Evolutionary conservation across 2,888 invertebrate species (phyloP).

Genomic region (Latrodectus elegans): DNA sequence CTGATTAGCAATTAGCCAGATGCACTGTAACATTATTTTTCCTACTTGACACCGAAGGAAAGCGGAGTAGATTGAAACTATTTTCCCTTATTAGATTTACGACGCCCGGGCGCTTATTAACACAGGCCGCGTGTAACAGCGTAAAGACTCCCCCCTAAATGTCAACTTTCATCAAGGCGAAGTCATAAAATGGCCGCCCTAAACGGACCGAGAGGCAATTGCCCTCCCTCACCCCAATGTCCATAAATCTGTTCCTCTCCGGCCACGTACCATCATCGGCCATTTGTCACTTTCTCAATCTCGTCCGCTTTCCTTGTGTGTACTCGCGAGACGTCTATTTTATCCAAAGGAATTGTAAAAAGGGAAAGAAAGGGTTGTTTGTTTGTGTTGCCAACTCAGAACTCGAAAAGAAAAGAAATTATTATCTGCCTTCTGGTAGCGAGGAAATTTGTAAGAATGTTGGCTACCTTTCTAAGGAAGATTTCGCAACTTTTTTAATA

Average conservation of each 20-base stretch:
- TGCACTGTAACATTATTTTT: too few species aligned
- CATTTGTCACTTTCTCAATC: slow-evolving; percentile 63
- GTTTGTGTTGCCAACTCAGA: slow-evolving; percentile 36
- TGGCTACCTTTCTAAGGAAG: too few species aligned
- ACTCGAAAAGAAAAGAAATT: background rate
- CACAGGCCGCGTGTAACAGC: slow-evolving; percentile 52
- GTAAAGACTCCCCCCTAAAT: slow-evolving; percentile 37
- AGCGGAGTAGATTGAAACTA: slow-evolving; percentile 44
- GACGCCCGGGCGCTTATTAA: slow-evolving; percentile 49
- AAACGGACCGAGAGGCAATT: slow-evolving; percentile 47
- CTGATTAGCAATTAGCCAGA: too few species aligned
- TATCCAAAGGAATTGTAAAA: background rate
- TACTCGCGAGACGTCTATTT: background rate
- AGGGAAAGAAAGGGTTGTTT: background rate
- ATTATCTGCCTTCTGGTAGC: background rate
- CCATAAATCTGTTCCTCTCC: slow-evolving; percentile 41
- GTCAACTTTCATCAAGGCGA: slow-evolving; percentile 62
- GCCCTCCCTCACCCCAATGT: slow-evolving; percentile 36
- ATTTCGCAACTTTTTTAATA: too few species aligned
- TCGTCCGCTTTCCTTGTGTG: slow-evolving; percentile 9
- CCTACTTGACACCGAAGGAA: too few species aligned
- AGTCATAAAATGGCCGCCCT: slow-evolving; percentile 46
- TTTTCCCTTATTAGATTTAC: slow-evolving; percentile 60
- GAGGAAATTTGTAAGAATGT: too few species aligned
- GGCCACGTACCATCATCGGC: slow-evolving; percentile 51